Evolutionary conservation across 2,888 invertebrate genomes (phyloP), one percentile per base, ranked within the genome.

Genomic region (Tetranychus piercei): DNA sequence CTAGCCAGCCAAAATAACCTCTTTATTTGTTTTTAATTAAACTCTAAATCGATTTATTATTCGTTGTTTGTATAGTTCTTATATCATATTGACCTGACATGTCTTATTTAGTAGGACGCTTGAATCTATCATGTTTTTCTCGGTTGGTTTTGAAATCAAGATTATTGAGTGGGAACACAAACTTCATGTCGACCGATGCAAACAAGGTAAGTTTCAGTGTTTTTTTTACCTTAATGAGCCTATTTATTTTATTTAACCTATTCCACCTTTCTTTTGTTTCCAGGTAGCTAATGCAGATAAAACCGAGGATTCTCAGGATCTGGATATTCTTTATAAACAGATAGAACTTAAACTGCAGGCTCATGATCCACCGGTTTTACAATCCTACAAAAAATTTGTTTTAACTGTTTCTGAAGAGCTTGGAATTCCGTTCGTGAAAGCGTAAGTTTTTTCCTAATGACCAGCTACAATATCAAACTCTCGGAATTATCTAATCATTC

Each of bases 341-440:
- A 84, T 96, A 9, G 90, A 91, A 82, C 81, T 96, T 76, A 94
- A 96, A 84, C 86, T 94, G 79, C 87, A 89, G 81, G 90, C 92
- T 20, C 88, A 93, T 80, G 95, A 96, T 82, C 88, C 88, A 1
- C 90, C 90, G 0, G 93, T 96, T 0, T 82, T 96, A 34, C 87
- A 88, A 77, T 95, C 94, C 84, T 97, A 93, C 81, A 87, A 89
- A 18, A 88, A 87, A 85, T 96, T 94, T 84, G 88, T 91, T 43
- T 85, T 86, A 6, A 88, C 88, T 75, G 88, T 93, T 55, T 93
- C 94, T 0, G 85, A 87, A 66, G 87, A 93, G 83, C 86, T 96
- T 76, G 89, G 89, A 43, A 87, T 95, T 76, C 86, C 88, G 81
- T 84, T 89, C 70, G 88, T 88, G 75, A 88, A 88, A 80, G 77